Base-by-base conservation (phyloP, 1,140 invertebrate species). In the Oedothorax gibbosus region DNA sequence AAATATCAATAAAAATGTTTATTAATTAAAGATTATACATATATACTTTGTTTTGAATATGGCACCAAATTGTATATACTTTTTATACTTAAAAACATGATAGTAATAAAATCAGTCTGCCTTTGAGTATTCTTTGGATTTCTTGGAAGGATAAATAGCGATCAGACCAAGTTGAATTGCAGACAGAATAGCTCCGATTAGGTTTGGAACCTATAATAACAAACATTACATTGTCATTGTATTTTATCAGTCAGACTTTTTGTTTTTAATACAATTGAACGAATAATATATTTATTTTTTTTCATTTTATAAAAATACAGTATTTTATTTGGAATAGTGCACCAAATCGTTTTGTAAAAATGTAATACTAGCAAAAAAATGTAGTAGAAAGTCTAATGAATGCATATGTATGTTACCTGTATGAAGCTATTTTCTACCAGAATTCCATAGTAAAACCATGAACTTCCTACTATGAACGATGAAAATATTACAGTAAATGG, bases 401-500 rank as follows among this genome's bases (percentile, higher is more conserved):
- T 57, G 35, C 35, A 35, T 35, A 35, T 60, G 14, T 56, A 68
- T 89, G 87, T 92, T 89, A 96, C 95, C 87, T 94, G 92, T 88
- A 95, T 92, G 89, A 94, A 95, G 69, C 89, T 88, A 90, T 96
- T 94, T 64, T 93, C 89, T 87, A 94, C 91, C 78, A 95, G 89
- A 79, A 92, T 88, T 64, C 94, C 95, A 90, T 96, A 96, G 0
- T 93, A 88, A 86, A 93, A 93, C 95, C 95, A 96, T 87, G 95
- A 92, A 57, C 91, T 90, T 54, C 93, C 93, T 1, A 95, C 94
- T 71, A 95, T 90, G 87, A 95, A 94, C 49, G 93, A 93, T 86
- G 93, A 92, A 49, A 94, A 89, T 89, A 96, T 95, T 85, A 95
- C 91, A 50, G 94, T 94, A 89, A 94, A 94, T 85, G 95, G 95